Evolutionary conservation across 2,797 vertebrate genomes (phyloP).

Genomic region (Typhlichthys eigenmanni): DNA sequence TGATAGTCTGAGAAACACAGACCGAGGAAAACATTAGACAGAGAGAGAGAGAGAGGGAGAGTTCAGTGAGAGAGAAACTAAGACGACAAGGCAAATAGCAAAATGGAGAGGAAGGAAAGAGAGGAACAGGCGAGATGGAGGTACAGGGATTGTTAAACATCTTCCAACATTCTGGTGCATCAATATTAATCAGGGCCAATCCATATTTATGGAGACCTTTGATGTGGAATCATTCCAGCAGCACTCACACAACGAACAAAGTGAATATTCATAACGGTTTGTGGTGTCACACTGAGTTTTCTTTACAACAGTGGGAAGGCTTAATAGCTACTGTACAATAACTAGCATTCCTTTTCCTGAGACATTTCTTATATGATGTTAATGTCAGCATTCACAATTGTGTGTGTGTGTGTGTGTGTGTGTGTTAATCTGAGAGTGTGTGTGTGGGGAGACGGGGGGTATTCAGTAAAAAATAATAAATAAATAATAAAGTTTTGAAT

Average conservation of each 20-base stretch:
- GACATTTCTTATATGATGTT: not conserved
- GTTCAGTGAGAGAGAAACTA: not conserved
- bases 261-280: constrained; percentile 72
- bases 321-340: no score
- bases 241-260: constrained; percentile 68
- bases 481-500: not conserved
- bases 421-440: no score
- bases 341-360: constrained; percentile 1
- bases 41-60: constrained; percentile 35
- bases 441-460: no score
- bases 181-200: constrained; percentile 71
- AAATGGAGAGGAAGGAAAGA: constrained; percentile 4
- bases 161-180: constrained; percentile 65
- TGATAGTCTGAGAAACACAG: constrained; percentile 87
- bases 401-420: no score
- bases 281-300: constrained; percentile 41
- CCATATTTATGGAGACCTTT: constrained; percentile 75
- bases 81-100: constrained; percentile 9
- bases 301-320: not conserved
- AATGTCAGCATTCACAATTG: not conserved
- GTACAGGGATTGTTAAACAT: constrained; percentile 61
- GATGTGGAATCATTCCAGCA: constrained; percentile 68
- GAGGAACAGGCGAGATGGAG: constrained; percentile 13
- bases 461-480: not conserved
- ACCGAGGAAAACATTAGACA: not conserved